phyloP scores from a whole-genome alignment of 2,797 vertebrate genomes.

The Bovichtus diacanthus region DNA sequence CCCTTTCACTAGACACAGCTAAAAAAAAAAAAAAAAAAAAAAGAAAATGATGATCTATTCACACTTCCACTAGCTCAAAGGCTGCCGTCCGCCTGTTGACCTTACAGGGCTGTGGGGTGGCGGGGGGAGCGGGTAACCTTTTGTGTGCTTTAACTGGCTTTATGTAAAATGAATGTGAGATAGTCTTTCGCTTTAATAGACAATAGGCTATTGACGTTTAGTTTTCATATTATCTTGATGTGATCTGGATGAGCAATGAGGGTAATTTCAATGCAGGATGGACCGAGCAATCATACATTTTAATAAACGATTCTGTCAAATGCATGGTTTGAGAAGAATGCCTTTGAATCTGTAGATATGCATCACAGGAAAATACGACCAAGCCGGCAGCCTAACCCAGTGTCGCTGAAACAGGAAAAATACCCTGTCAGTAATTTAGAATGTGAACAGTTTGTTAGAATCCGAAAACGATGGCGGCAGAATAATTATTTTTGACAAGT shows the following conservation, averaged over 20 bases:
- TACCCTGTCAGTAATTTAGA: conserved; percentile 80
- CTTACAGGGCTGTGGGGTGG: neutral
- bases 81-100: conserved; percentile 25
- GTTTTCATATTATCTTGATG: conserved; percentile 70
- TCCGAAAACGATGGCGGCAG: conserved; percentile 73
- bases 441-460: conserved; percentile 77
- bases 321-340: conserved; percentile 78
- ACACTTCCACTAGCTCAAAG: conserved; percentile 13
- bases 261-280: conserved; percentile 72
- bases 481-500: conserved; percentile 83
- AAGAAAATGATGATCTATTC: conserved; percentile 25
- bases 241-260: conserved; percentile 76
- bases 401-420: conserved; percentile 77
- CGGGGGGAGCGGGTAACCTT: conserved; percentile 22
- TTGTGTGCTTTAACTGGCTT: conserved; percentile 20
- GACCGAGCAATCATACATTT: conserved; percentile 78
- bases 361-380: conserved; percentile 77
- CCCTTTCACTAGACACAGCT: conserved; percentile 15
- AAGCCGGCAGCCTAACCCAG: conserved; percentile 63
- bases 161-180: conserved; percentile 47
- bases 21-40: no score
- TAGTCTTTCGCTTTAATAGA: conserved; percentile 56
- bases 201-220: conserved; percentile 64
- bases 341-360: conserved; percentile 76
- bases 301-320: conserved; percentile 82